These are phyloP conservation scores for Eudyptes chrysolophus DNA, from an alignment of 2,113 vertebrate genomes.

Conservation along the genomic window DNA sequence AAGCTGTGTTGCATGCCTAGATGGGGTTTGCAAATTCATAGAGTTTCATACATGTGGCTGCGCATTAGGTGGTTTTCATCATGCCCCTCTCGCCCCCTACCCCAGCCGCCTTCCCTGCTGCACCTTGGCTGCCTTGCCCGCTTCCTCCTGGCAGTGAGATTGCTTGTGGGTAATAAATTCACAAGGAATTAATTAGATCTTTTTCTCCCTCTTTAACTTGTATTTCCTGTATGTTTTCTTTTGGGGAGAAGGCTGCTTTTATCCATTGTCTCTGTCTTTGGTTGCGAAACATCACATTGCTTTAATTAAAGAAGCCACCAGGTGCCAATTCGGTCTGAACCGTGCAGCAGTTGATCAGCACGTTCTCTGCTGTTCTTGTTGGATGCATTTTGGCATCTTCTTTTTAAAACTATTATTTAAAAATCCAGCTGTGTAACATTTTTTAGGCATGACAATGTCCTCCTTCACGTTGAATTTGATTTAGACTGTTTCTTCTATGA, in stretches of 20 bases:
- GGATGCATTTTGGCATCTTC: neutral
- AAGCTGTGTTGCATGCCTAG: neutral
- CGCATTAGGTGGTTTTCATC: neutral
- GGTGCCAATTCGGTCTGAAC: neutral
- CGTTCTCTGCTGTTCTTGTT: neutral
- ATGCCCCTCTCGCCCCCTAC: rapidly evolving
- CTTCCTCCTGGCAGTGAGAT: rapidly evolving
- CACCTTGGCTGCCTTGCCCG: rapidly evolving
- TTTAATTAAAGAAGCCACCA: neutral
- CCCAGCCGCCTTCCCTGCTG: rapidly evolving
- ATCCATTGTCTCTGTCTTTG: neutral
- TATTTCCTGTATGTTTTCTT: neutral
- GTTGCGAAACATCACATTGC: rapidly evolving
- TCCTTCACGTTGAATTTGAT: neutral
- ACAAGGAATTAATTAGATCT: neutral
- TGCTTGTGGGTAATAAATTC: neutral
- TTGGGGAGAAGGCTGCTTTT: neutral
- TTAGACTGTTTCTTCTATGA: neutral
- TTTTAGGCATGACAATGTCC: neutral
- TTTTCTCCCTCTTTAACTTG: neutral
- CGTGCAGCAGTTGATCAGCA: neutral
- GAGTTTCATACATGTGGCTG: rapidly evolving
- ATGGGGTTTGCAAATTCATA: rapidly evolving
- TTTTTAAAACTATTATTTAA: neutral
- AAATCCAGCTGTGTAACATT: neutral